These are phyloP conservation scores for Xenentodon cancila DNA, from an alignment of 2,797 vertebrate genomes.

Conservation along the genomic window DNA sequence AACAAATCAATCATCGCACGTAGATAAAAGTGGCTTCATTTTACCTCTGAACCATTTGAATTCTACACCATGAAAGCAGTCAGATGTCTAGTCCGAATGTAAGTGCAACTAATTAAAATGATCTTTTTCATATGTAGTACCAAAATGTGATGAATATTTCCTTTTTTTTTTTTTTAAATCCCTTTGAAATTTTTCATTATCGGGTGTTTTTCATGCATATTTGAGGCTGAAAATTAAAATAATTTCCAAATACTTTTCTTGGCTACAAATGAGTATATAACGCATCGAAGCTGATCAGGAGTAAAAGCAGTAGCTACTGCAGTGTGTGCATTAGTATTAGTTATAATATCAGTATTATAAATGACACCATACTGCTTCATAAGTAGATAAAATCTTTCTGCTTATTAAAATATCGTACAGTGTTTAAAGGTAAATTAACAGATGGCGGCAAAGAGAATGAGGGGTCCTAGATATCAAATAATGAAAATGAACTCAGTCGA, in stretches of 20 bases:
- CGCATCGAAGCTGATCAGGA: slow-evolving; percentile 9
- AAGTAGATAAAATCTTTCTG: too few relatives aligned
- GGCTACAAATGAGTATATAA: too few relatives aligned
- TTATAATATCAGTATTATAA: background rate
- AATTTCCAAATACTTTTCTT: too few relatives aligned
- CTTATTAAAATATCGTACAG: too few relatives aligned
- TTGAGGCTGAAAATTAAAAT: too few relatives aligned
- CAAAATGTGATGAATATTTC: background rate
- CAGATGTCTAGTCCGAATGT: background rate
- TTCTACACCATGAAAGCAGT: too few relatives aligned
- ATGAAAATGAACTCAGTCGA: slow-evolving; percentile 31
- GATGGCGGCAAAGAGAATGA: too few relatives aligned
- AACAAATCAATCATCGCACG: slow-evolving; percentile 24
- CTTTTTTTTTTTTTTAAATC: background rate
- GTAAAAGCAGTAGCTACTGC: background rate
- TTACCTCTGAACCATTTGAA: background rate
- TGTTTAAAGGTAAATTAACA: too few relatives aligned
- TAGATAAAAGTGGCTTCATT: slow-evolving; percentile 33
- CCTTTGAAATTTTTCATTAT: background rate
- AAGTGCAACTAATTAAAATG: background rate
- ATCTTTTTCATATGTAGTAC: too few relatives aligned
- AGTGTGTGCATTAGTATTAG: background rate
- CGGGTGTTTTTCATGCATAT: too few relatives aligned
- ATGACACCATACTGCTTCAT: background rate
- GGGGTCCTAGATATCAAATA: slow-evolving; percentile 21